Conservation (phyloP, 2,113 vertebrate species). For the Acanthochromis polyacanthus region DNA sequence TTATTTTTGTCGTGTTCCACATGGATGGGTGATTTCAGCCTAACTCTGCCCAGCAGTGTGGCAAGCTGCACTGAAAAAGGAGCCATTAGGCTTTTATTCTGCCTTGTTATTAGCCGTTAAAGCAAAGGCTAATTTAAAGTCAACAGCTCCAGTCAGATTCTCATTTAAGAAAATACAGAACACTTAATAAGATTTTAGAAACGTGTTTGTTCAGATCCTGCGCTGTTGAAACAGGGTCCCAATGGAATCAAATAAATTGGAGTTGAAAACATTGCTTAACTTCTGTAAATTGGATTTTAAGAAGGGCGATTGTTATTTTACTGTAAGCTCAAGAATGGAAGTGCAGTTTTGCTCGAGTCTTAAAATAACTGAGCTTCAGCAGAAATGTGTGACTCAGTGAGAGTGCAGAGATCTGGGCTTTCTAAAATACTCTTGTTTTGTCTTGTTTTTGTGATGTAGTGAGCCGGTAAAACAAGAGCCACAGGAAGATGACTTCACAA, state of each 20-base stretch:
- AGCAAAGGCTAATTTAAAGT: constrained; percentile 20
- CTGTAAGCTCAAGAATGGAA: background rate
- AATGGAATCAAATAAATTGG: background rate
- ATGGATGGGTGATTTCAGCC: constrained; percentile 25
- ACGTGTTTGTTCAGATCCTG: background rate
- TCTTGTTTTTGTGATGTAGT: constrained; percentile 25
- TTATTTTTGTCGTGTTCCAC: background rate
- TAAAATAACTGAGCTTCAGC: background rate
- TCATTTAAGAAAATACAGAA: background rate
- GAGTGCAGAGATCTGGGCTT: background rate
- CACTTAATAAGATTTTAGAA: background rate
- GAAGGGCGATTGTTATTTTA: background rate
- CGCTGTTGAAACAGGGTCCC: background rate
- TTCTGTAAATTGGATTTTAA: background rate
- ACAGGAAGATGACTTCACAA: constrained; percentile 65
- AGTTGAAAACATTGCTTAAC: background rate
- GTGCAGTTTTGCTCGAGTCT: background rate
- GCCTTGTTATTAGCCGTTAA: constrained; percentile 25
- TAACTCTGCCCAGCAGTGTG: background rate
- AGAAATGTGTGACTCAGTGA: background rate
- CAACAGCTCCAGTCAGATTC: background rate
- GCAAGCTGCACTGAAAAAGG: constrained; percentile 1
- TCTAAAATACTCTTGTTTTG: background rate
- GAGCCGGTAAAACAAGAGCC: constrained; percentile 60
- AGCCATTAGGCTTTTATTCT: constrained; percentile 30